These are phyloP conservation scores for Parnassius mnemosyne DNA, from an alignment of 2,888 invertebrate genomes.

Conservation along the genomic window DNA sequence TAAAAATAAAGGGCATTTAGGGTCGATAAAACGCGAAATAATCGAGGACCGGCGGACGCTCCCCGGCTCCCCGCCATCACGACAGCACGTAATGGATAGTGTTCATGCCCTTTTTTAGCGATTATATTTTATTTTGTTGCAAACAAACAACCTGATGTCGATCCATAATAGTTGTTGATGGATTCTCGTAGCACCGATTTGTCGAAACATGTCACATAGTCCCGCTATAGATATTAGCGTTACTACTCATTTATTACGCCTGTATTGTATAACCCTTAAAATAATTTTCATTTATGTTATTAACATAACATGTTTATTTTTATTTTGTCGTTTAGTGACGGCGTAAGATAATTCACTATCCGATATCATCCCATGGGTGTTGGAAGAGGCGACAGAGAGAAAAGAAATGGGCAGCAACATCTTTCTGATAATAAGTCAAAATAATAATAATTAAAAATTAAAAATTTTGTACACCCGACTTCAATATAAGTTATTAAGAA, in stretches of 20 bases:
- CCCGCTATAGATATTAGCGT: not conserved
- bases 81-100: constrained; percentile 48
- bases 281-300: not conserved
- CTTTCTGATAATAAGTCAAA: no score
- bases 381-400: no score
- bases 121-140: constrained; percentile 22
- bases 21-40: constrained; percentile 38
- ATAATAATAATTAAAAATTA: no score
- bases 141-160: constrained; percentile 22
- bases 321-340: no score
- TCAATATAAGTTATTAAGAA: no score
- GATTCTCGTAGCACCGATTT: not conserved
- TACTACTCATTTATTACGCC: not conserved
- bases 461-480: no score
- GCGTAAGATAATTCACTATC: no score
- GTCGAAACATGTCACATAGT: not conserved
- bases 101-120: constrained; percentile 45
- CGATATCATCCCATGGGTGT: no score
- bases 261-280: not conserved
- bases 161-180: constrained; percentile 25
- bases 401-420: no score
- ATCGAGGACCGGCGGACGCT: constrained; percentile 38
- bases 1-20: constrained; percentile 46
- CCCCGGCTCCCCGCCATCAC: constrained; percentile 25
- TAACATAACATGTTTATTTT: not conserved